Conservation (phyloP, 64 coral and sea anemone genomes). For the Montipora efflorescens region DNA sequence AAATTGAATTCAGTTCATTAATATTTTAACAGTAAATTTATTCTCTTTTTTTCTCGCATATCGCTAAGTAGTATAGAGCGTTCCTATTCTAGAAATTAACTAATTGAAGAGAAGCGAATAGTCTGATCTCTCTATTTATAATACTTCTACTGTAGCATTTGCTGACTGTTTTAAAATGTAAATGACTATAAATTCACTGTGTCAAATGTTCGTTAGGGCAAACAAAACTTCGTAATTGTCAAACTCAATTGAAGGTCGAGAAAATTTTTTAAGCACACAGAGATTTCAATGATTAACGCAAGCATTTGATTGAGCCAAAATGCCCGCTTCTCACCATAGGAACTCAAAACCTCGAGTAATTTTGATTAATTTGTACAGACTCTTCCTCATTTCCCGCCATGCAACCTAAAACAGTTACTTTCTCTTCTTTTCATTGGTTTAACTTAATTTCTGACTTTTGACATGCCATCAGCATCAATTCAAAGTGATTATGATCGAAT, state of each 20-base stretch:
- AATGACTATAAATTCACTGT: neutral
- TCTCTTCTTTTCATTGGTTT: slow-evolving; percentile 7
- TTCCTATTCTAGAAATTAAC: slow-evolving; percentile 18
- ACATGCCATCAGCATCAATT: slow-evolving; percentile 39
- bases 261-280: neutral
- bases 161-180: too few species aligned
- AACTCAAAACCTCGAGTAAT: slow-evolving; percentile 39
- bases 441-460: slow-evolving; percentile 35
- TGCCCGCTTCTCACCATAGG: slow-evolving; percentile 15
- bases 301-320: neutral
- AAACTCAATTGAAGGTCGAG: neutral
- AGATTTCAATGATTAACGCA: slow-evolving; percentile 31
- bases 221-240: neutral
- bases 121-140: neutral
- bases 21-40: slow-evolving; percentile 38
- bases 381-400: slow-evolving; percentile 33
- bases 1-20: slow-evolving; percentile 19
- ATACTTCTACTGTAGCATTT: neutral
- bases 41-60: neutral
- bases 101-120: neutral
- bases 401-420: slow-evolving; percentile 29
- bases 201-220: neutral
- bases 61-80: neutral
- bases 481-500: slow-evolving; percentile 22
- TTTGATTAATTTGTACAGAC: slow-evolving; percentile 49